Evolutionary conservation across 2,797 vertebrate genomes (phyloP), one percentile per base, ranked within the genome.

Genomic region (Falco novaeseelandiae): DNA sequence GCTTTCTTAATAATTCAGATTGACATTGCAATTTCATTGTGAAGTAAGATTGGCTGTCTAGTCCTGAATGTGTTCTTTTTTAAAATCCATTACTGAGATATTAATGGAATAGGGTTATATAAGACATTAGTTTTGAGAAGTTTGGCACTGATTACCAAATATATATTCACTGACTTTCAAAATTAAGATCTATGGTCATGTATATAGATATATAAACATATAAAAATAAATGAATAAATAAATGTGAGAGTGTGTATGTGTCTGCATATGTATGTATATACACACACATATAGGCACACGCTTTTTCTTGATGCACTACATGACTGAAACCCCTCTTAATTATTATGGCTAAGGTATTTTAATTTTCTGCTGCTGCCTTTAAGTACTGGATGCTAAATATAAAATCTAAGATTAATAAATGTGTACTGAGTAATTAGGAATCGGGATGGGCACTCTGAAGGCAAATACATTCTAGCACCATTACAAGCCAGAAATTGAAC

Each of bases 211-310:
- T 4, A 51, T 27, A 38, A 69, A 79, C 5, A 36, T 14, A 62
- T 6, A 13, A 57, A 81, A 88, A 48, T 7, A 42, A 66, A 42
- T 34, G 0, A 69, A 57, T 48, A 48, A 74, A 69, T 19, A 65
- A 34, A 46, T 13, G 7, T 29, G 27, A 83, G 14, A 32, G 1
- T 32, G 19, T n/a, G 9, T 48, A 44, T 80, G 69, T 8, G 12
- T 10, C n/a, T 84, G 27, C 18, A 77, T 29, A 17, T 38, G 11
- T 29, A 4, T 27, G 3, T 29, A 29, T 9, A 32, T 4, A 23
- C 9, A 27, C 4, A 61, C 1, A 44, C 5, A 40, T 6, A 54
- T 2, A 36, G 6, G 26, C 12, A 70, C 6, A 48, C 1, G 8
- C 10, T 73, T 85, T 92, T 73, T 74, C 30, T 44, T 54, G 62